Evolutionary conservation across 2,113 vertebrate genomes (phyloP), one percentile per base, ranked within the genome.

Genomic region (Arizona elegans): DNA sequence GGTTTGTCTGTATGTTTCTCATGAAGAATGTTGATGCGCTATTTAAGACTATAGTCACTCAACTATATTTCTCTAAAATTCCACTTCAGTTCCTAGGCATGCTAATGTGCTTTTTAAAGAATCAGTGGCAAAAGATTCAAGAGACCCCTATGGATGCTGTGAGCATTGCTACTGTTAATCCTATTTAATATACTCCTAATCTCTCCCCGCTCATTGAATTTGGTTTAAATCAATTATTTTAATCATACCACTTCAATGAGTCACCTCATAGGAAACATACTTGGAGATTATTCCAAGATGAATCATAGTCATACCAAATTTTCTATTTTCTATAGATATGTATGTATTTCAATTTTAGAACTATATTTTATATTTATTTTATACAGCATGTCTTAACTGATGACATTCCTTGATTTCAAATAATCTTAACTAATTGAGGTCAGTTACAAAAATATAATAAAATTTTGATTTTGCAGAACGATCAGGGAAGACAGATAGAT

Each of bases 141-240:
- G 5, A n/a, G 65, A 70, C 1, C 12, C 5, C 5, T 70, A n/a
- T 70, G 65, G 65, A 55, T 81, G 23, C 15, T 53, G 54, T 81
- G 4, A 81, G 8, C 53, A 55, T 88, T 88, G 52, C 21, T 91
- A 91, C 5, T 91, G 65, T 55, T 91, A 85, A 81, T 53, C 50
- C n/a, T 54, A 17, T 55, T 26, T 50, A 19, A 2, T 24, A 52
- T 90, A 70, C 7, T 59, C 15, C 38, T 59, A 50, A 91, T 81
- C n/a, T 59, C 15, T 10, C 59, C n/a, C 52, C n/a, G 3, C 62
- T 43, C 29, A n/a, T 12, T 62, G 56, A 87, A 87, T 19, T 23
- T 62, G 38, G 19, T 11, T 87, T 92, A 92, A 92, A 92, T 92
- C 55, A 87, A n/a, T 43, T 23, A n/a, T 29, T 8, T 88, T 92